These are phyloP conservation scores for Papilio protenor DNA, from an alignment of 2,888 invertebrate species.

Conservation along the genomic window DNA sequence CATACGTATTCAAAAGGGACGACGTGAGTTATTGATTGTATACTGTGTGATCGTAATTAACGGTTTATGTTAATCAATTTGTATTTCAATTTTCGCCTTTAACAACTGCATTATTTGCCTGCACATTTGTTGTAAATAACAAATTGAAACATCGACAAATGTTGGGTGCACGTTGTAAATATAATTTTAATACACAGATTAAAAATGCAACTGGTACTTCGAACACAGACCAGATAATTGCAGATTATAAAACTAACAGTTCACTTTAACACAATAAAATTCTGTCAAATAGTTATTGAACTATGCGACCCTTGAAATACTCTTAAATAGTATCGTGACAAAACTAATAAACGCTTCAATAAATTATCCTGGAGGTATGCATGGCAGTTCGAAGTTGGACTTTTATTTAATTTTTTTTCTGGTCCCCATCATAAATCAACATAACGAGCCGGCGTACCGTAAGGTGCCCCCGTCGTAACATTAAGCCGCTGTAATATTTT, in stretches of 20 bases:
- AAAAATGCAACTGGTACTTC: not conserved
- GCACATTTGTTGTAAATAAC: not conserved
- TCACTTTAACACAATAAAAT: not conserved
- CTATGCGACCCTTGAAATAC: conserved; percentile 12
- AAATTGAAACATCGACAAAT: not conserved
- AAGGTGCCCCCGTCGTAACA: conserved; percentile 76
- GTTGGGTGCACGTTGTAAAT: not conserved
- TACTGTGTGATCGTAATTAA: conserved; percentile 38
- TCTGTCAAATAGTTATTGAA: not conserved
- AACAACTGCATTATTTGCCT: not conserved
- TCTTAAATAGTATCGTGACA: conserved; percentile 52
- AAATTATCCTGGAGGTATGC: conserved; percentile 67
- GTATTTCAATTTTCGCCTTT: conserved; percentile 20
- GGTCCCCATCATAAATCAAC: conserved; percentile 75
- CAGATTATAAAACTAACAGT: not conserved
- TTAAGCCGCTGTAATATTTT: conserved; percentile 82
- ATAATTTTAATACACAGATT: no score
- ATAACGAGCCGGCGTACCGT: conserved; percentile 79
- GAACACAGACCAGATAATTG: not conserved
- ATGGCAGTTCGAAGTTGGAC: conserved; percentile 50
- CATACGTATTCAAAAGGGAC: conserved; percentile 40
- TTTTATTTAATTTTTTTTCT: conserved; percentile 50
- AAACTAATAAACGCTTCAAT: conserved; percentile 59
- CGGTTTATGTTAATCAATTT: conserved; percentile 37
- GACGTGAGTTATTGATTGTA: conserved; percentile 42